Conservation (phyloP, 2,888 invertebrate genomes). For the Trichacis sp. region DNA sequence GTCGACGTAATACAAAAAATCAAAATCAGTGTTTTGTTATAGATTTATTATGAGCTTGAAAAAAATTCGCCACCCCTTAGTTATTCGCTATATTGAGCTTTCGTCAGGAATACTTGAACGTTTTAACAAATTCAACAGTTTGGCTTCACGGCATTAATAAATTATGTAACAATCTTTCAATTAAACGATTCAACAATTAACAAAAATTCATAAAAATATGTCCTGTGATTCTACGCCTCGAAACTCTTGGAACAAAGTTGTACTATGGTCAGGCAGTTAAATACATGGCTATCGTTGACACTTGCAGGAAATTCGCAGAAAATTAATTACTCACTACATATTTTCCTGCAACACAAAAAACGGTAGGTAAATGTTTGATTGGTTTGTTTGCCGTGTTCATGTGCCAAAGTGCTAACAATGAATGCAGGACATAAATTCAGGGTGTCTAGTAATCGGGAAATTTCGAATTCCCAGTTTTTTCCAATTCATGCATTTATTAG, state of each 20-base stretch:
- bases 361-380: background rate
- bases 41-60: background rate
- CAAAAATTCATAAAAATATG: background rate
- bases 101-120: background rate
- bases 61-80: background rate
- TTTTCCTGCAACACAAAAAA: constrained; percentile 10
- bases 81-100: background rate
- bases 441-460: too few species aligned
- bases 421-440: background rate
- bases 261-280: constrained; percentile 9
- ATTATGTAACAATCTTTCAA: background rate
- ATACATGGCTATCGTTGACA: constrained; percentile 1
- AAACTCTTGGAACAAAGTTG: constrained; percentile 2
- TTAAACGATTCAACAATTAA: background rate
- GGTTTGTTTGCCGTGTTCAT: background rate
- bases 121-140: background rate
- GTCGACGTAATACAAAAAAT: too few species aligned
- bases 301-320: constrained; percentile 4
- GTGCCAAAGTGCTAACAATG: background rate
- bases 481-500: too few species aligned
- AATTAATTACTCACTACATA: too few species aligned
- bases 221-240: background rate
- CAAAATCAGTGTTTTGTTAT: background rate
- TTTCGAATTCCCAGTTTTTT: too few species aligned
- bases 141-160: too few species aligned